Conservation (phyloP, 64 coral and sea anemone genomes). For the Stylophora pistillata region DNA sequence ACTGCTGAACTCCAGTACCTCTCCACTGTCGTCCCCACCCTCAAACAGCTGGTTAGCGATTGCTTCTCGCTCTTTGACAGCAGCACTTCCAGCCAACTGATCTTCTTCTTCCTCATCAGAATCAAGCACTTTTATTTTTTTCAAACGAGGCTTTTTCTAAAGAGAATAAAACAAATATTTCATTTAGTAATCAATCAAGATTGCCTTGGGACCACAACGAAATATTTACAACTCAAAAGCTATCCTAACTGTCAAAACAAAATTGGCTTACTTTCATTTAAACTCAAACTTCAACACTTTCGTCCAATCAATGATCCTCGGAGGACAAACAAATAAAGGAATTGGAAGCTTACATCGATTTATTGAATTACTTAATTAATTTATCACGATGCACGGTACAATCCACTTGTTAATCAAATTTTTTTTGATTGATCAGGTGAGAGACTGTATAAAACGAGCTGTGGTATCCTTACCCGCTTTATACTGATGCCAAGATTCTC, state of each 20-base stretch:
- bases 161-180: neutral
- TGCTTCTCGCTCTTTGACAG: conserved; percentile 59
- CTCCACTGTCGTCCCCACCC: conserved; percentile 57
- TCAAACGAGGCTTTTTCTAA: conserved; percentile 89
- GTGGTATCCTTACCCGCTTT: conserved; percentile 58
- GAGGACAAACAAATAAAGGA: too few relatives aligned
- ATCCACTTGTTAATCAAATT: too few relatives aligned
- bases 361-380: too few relatives aligned
- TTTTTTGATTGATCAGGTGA: too few relatives aligned
- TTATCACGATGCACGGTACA: too few relatives aligned
- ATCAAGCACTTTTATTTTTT: conserved; percentile 78
- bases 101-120: conserved; percentile 86
- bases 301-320: too few relatives aligned
- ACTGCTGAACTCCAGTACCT: conserved; percentile 35
- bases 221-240: too few relatives aligned
- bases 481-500: conserved; percentile 91
- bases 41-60: conserved; percentile 91
- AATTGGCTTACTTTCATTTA: too few relatives aligned
- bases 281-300: too few relatives aligned
- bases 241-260: too few relatives aligned
- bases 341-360: too few relatives aligned
- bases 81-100: conserved; percentile 26
- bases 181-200: neutral
- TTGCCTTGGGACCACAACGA: too few relatives aligned
- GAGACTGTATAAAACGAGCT: neutral